phyloP scores from a whole-genome alignment of 2,888 invertebrate species.

The Pyrochroa serraticornis region DNA sequence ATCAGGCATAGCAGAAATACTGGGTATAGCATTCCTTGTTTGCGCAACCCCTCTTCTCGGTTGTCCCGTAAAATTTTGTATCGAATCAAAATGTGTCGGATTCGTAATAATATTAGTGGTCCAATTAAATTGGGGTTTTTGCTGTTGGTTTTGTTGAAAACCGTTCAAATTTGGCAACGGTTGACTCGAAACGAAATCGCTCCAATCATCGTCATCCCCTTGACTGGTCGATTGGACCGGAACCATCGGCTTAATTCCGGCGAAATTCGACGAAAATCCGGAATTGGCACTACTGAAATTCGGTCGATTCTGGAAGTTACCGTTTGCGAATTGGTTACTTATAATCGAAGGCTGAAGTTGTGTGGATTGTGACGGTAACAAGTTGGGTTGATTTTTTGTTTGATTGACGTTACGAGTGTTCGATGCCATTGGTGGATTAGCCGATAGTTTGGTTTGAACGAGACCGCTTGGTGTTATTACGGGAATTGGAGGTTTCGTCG shows the following conservation, averaged over 20 bases:
- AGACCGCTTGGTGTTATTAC: constrained; percentile 53
- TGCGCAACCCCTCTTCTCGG: constrained; percentile 5
- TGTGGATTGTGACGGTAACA: constrained; percentile 19
- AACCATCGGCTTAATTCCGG: too few species aligned
- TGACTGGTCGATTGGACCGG: neutral
- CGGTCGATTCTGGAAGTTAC: neutral
- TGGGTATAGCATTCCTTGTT: constrained; percentile 46
- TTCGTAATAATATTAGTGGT: constrained; percentile 51
- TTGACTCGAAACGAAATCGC: constrained; percentile 63
- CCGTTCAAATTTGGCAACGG: constrained; percentile 41
- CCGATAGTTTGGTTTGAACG: constrained; percentile 51
- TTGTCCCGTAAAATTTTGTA: constrained; percentile 27
- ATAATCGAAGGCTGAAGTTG: constrained; percentile 48
- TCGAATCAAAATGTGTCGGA: constrained; percentile 47
- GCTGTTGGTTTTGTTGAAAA: constrained; percentile 23
- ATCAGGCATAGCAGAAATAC: constrained; percentile 62
- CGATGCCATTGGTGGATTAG: constrained; percentile 30
- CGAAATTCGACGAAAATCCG: neutral
- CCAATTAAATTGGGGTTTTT: constrained; percentile 10
- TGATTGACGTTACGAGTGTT: constrained; percentile 27
- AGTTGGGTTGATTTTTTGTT: constrained; percentile 21
- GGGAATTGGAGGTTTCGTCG: constrained; percentile 53
- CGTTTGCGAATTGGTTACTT: constrained; percentile 49
- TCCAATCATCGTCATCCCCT: constrained; percentile 62
- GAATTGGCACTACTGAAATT: neutral